Conservation (phyloP, 1,140 invertebrate genomes). For the Plodia interpunctella region DNA sequence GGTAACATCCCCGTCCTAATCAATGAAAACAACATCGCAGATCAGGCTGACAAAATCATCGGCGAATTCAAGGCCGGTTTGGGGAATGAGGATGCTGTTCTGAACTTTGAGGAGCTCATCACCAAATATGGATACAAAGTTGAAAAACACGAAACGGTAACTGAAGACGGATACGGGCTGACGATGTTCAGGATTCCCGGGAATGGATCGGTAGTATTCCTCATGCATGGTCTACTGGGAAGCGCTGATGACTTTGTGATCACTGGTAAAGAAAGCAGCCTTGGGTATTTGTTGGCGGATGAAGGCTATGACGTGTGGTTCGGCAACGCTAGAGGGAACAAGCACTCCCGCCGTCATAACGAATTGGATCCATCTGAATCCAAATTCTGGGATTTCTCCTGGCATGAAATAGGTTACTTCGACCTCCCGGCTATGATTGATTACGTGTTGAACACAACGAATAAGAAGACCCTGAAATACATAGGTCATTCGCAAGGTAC, state of each 20-base stretch:
- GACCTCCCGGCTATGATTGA: slow-evolving; percentile 83
- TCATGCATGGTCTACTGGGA: slow-evolving; percentile 84
- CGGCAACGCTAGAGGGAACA: slow-evolving; percentile 83
- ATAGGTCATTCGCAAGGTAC: slow-evolving; percentile 78
- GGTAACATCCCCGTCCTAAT: slow-evolving; percentile 16
- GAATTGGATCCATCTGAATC: slow-evolving; percentile 75
- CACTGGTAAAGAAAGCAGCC: slow-evolving; percentile 78
- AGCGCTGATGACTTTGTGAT: slow-evolving; percentile 83
- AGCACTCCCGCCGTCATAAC: slow-evolving; percentile 78
- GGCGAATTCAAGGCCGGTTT: slow-evolving; percentile 21
- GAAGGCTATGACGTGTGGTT: slow-evolving; percentile 85
- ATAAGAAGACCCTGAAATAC: slow-evolving; percentile 64
- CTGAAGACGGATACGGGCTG: slow-evolving; percentile 46
- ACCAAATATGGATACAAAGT: slow-evolving; percentile 41
- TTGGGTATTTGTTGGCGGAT: slow-evolving; percentile 80
- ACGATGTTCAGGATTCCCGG: slow-evolving; percentile 40
- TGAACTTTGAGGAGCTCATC: slow-evolving; percentile 35
- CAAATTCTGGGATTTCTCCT: slow-evolving; percentile 79
- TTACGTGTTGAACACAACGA: slow-evolving; percentile 75
- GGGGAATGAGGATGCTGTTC: slow-evolving; percentile 28
- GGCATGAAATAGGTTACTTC: slow-evolving; percentile 79
- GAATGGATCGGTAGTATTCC: slow-evolving; percentile 68
- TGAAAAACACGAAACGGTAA: slow-evolving; percentile 35
- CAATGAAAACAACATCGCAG: slow-evolving; percentile 22
- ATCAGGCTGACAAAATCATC: slow-evolving; percentile 17